Base-by-base conservation (phyloP, 2,888 invertebrate species). In the Chalcosyrphus nemorum region DNA sequence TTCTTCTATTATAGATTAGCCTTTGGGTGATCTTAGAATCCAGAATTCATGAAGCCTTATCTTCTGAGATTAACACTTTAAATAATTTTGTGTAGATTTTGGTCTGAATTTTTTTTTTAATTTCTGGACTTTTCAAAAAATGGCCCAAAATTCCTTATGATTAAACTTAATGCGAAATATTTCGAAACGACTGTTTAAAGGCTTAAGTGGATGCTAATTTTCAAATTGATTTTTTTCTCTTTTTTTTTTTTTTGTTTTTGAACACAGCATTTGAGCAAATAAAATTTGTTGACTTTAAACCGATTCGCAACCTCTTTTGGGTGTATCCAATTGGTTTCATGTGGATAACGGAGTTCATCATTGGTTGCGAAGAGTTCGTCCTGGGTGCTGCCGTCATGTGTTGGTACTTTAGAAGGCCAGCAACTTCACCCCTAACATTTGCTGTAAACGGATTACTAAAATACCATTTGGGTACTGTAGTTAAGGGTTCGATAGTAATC, bases 251-350 rank as follows among this genome's bases (percentile, higher is more conserved):
- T n/a, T n/a, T n/a, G n/a, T n/a, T n/a, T n/a, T n/a, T n/a, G n/a
- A n/a, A 90, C 92, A 24, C 86, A 94, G 94, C 93, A 72, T 93
- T 94, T 86, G 93, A 93, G 9, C 92, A 95, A 50, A 93, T 97
- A 61, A 94, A 96, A 89, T 97, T 95, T 89, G 92, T 93, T 7
- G 95, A 96, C 89, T 94, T 95, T 0, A 93, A 94, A 86, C 96
- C 96, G 94, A 94, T 97, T 32, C 95, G 95, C 88, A 96, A 97
- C 88, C 96, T 98, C 95, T 97, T 98, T 95, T 98, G 97, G 97
- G 94, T 97, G 87, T 97, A 97, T 89, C 93, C 97, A 13, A 93
- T 98, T 63, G 98, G 97, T 47, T 93, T 98, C 15, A 94, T 99
- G 86, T 99, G 98, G 98, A 95, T 95, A 9, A 95, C 96, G 35